Base-by-base conservation (phyloP, 2,888 invertebrate genomes). In the Acrocera orbiculus region DNA sequence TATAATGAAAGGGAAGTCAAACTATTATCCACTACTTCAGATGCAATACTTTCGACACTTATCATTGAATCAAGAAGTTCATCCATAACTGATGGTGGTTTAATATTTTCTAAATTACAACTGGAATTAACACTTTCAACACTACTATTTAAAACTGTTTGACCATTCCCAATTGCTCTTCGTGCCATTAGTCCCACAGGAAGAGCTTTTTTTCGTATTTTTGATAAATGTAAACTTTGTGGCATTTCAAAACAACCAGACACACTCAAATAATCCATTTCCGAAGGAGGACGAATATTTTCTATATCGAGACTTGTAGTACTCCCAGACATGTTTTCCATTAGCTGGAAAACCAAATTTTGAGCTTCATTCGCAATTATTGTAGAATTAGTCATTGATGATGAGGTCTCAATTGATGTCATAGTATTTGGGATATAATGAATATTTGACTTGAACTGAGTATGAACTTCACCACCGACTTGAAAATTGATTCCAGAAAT, bases 61-160 rank as follows among this genome's bases (percentile, higher is more conserved):
- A 79, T 63, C 74, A 85, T 80, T 42, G 85, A 86, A 46, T 87
- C 86, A 2, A 69, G 47, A 5, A 76, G 54, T 45, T 74, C 67
- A 37, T 80, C 80, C 74, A 85, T 76, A 41, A 77, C 69, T 0
- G 83, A 81, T 0, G 87, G 85, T 4, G 86, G 85, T 51, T 81
- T 81, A 4, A 85, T 71, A 41, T 77, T 76, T 20, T 87, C 86
- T 19, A 85, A 58, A 49, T 81, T 79, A 5, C 70, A 70, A 27
- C 66, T 58, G 25, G 63, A 64, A 40, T 62, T 63, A 2, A 62
- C 50, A 45, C 73, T 73, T 48, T 81, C 81, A 0, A 76, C 64
- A 45, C 73, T 73, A 34, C 69, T 69, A 8, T 67, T 65, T 34
- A 65, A 58, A 25, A 44, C 44, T 7, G 6, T 7, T 19, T 19